A percentile compares a stretch with the other conserved stretches of the same genome.
Evolutionary conservation across 2,113 vertebrate genomes (phyloP).

Genomic region (Zosterops pallidus): DNA sequence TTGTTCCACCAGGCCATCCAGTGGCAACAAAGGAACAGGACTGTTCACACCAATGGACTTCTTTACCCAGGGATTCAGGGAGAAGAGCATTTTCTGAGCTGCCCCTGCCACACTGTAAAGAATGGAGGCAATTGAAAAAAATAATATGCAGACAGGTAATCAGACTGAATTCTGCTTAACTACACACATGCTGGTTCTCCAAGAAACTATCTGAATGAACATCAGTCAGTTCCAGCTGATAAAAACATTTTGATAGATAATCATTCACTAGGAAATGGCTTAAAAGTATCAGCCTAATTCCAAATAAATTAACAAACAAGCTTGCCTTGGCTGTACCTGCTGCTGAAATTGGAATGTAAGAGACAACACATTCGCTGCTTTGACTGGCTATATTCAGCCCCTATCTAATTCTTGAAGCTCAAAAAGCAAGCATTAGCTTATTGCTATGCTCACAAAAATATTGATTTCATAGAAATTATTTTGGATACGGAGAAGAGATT

Average conservation of each 20-base stretch:
- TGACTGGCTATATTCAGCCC: neutral
- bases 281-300: neutral
- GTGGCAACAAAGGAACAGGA: neutral
- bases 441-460: neutral
- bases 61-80: neutral
- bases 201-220: neutral
- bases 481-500: neutral
- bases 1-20: neutral
- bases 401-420: neutral
- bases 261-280: neutral
- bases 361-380: neutral
- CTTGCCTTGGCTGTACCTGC: neutral
- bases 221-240: neutral
- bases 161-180: neutral
- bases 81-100: neutral
- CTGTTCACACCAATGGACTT: neutral
- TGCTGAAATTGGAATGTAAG: neutral
- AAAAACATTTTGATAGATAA: neutral
- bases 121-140: neutral
- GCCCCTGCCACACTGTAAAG: neutral
- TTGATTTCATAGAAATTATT: neutral
- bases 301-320: neutral
- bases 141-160: neutral
- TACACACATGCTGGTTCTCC: neutral
- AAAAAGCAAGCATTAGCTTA: neutral